phyloP scores from a whole-genome alignment of 2,888 invertebrate species.

The Prenolepis imparis region DNA sequence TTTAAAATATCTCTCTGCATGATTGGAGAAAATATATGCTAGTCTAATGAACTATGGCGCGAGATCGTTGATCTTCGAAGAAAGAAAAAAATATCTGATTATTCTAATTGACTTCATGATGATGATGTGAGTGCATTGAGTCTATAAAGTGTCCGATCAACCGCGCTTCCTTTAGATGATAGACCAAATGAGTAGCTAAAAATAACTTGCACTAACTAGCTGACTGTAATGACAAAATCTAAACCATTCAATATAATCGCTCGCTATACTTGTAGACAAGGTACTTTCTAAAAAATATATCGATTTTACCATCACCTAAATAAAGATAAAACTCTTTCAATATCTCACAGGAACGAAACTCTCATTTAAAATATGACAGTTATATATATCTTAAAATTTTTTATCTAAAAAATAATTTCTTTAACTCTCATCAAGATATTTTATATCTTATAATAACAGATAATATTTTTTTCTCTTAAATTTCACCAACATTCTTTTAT shows the following conservation, averaged over 20 bases:
- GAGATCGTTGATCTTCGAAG: slow-evolving; percentile 1
- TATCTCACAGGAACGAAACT: not conserved
- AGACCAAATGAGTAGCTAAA: slow-evolving; percentile 41
- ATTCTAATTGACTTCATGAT: slow-evolving; percentile 39
- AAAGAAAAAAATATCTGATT: slow-evolving; percentile 25
- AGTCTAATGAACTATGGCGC: not conserved
- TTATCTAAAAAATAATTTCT: not conserved
- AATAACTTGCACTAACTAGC: slow-evolving; percentile 26
- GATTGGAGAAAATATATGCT: slow-evolving; percentile 17
- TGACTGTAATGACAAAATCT: slow-evolving; percentile 32
- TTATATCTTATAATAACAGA: not conserved
- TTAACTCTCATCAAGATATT: not conserved
- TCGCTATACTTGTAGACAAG: not conserved
- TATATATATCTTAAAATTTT: not conserved
- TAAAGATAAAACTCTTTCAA: not conserved
- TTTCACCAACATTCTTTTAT: not conserved
- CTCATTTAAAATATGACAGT: not conserved
- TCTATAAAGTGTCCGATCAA: slow-evolving; percentile 42
- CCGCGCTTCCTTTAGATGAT: slow-evolving; percentile 46
- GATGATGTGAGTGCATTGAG: slow-evolving; percentile 11
- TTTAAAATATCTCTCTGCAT: slow-evolving; percentile 4
- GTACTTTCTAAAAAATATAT: not conserved
- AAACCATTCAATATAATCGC: not conserved
- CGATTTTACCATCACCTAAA: not conserved
- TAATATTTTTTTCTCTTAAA: not conserved